Percentiles rank a stretch among this genome's conserved stretches.
Evolutionary conservation across 2,797 vertebrate species (phyloP).

Genomic region (Acanthurus tractus): DNA sequence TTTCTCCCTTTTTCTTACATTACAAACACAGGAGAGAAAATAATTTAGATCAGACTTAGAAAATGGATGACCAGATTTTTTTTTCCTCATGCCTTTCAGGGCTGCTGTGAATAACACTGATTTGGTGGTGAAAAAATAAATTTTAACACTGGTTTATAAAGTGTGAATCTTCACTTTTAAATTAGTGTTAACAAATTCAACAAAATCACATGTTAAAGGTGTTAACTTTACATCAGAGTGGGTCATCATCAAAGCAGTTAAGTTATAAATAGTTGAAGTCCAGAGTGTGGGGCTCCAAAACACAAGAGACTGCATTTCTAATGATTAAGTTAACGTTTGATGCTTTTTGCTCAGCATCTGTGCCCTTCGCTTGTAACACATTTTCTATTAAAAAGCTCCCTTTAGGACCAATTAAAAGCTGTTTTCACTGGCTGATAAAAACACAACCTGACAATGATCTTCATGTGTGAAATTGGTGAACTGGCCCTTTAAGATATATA

Average conservation of each 20-base stretch:
- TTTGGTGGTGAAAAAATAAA: not conserved
- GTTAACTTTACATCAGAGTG: slow-evolving; percentile 3
- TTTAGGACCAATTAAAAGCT: no score
- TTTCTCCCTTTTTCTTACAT: no score
- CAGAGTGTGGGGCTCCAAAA: not conserved
- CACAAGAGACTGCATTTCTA: slow-evolving; percentile 20
- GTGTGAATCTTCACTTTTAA: not conserved
- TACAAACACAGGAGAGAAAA: no score
- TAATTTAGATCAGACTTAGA: no score
- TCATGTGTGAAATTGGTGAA: slow-evolving; percentile 10
- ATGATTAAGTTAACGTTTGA: slow-evolving; percentile 13
- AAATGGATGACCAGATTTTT: no score
- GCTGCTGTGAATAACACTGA: slow-evolving; percentile 8
- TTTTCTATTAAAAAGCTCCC: no score
- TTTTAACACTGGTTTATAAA: no score
- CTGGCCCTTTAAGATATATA: slow-evolving; percentile 41
- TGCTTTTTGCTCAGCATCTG: no score
- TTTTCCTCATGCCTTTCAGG: no score
- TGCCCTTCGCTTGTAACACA: no score
- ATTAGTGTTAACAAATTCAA: not conserved
- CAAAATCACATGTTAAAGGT: not conserved
- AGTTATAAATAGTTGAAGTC: not conserved
- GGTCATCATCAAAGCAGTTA: slow-evolving; percentile 5
- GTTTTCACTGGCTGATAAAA: not conserved
- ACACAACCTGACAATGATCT: not conserved